Evolutionary conservation across 2,888 invertebrate genomes (phyloP).

Genomic region (Hirtodrosophila confusa): DNA sequence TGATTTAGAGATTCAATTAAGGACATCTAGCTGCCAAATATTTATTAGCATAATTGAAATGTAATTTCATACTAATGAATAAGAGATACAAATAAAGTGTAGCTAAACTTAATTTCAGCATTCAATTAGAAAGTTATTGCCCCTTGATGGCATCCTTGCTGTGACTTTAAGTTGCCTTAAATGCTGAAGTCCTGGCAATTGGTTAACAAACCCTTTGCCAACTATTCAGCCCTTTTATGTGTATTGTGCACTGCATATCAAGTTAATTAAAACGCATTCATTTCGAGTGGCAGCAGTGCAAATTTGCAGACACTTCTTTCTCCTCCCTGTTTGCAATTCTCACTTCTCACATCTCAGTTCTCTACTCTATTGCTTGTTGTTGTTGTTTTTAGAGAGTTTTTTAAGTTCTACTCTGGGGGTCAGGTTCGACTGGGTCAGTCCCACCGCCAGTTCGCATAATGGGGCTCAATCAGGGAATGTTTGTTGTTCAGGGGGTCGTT

Average conservation of each 20-base stretch:
- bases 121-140: no score
- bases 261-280: conserved; percentile 65
- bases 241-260: conserved; percentile 54
- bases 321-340: conserved; percentile 11
- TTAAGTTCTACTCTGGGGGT: conserved; percentile 17
- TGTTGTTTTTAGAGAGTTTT: conserved; percentile 4
- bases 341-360: conserved; percentile 16
- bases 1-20: no score
- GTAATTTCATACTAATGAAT: no score
- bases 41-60: no score
- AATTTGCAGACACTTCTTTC: conserved; percentile 51
- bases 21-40: no score
- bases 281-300: conserved; percentile 58
- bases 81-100: no score
- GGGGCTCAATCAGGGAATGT: conserved; percentile 48
- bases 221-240: conserved; percentile 25
- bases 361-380: conserved; percentile 5
- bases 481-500: conserved; percentile 16
- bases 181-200: conserved; percentile 13
- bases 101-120: no score
- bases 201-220: conserved; percentile 32
- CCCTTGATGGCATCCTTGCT: no score
- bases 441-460: conserved; percentile 34
- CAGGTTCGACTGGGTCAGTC: conserved; percentile 54
- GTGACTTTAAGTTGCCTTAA: conserved; percentile 27